Evolutionary conservation across 35 echinoderm and acorn worm species (phyloP).

Genomic region (Heliocidaris erythrogramma): DNA sequence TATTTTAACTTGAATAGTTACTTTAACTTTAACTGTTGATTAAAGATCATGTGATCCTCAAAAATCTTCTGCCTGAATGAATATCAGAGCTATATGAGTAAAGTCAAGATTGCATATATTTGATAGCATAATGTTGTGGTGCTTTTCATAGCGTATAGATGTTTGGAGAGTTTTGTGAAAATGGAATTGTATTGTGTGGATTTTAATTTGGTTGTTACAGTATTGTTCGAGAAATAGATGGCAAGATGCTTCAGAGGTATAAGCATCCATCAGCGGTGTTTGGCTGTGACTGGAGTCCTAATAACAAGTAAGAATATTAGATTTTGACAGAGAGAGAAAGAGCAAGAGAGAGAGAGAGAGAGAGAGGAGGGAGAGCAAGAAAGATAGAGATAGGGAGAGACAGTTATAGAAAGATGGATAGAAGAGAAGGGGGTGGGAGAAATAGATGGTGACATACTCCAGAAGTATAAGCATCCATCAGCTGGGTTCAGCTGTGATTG

Average conservation of each 20-base stretch:
- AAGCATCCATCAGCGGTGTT: slow-evolving; percentile 87
- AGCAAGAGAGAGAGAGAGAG: not conserved
- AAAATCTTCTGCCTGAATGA: too few species aligned
- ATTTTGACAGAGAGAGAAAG: not conserved
- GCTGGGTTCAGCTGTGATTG: slow-evolving; percentile 93
- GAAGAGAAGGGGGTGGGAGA: slow-evolving; percentile 13
- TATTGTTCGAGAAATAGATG: slow-evolving; percentile 90
- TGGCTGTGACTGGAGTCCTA: slow-evolving; percentile 98
- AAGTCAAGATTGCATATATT: too few species aligned
- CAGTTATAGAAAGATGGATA: too few species aligned
- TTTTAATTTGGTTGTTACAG: slow-evolving; percentile 45
- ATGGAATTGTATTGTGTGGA: not conserved
- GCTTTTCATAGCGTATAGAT: not conserved
- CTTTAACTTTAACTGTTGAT: too few species aligned
- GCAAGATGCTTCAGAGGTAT: slow-evolving; percentile 86
- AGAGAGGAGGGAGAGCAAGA: not conserved
- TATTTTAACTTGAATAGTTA: too few species aligned
- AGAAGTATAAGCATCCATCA: slow-evolving; percentile 82
- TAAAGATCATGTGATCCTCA: too few species aligned
- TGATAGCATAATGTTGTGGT: too few species aligned
- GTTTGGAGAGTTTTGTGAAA: not conserved
- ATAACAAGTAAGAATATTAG: slow-evolving; percentile 87
- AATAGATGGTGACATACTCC: slow-evolving; percentile 83
- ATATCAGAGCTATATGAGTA: too few species aligned
- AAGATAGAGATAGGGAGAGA: not conserved